Evolutionary conservation across 2,888 invertebrate genomes (phyloP).

Genomic region (Oligia fasciuncula): DNA sequence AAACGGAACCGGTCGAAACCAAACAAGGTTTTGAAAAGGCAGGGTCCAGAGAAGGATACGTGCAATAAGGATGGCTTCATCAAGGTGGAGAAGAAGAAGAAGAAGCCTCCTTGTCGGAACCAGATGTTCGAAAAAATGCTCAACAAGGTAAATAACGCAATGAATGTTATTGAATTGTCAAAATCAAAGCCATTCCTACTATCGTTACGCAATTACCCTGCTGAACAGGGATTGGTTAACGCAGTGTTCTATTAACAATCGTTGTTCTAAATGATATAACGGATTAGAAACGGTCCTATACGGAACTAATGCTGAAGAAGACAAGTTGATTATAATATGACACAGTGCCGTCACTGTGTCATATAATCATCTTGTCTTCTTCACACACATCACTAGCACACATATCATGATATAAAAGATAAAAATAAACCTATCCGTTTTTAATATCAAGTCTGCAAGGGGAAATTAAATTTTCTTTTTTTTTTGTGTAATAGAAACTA

Average conservation of each 20-base stretch:
- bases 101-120: too few species aligned
- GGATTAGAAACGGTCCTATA: background rate
- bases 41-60: too few species aligned
- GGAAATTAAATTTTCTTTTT: conserved; percentile 37
- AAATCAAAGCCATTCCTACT: background rate
- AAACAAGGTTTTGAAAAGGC: too few species aligned
- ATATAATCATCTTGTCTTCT: background rate
- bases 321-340: too few species aligned
- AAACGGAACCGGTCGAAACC: too few species aligned
- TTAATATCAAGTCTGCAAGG: conserved; percentile 30
- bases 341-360: background rate
- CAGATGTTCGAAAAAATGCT: background rate
- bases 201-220: background rate
- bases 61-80: too few species aligned
- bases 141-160: background rate
- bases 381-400: background rate
- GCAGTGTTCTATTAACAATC: background rate
- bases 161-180: background rate
- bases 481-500: conserved; percentile 38
- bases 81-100: too few species aligned
- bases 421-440: conserved; percentile 28
- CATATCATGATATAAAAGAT: background rate
- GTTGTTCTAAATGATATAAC: background rate
- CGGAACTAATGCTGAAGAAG: too few species aligned
- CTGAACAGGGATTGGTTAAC: background rate